A percentile compares a stretch with the other conserved stretches of the same genome.
phyloP scores from a whole-genome alignment of 2,888 invertebrate genomes.

The Chymomyza fuscimana region DNA sequence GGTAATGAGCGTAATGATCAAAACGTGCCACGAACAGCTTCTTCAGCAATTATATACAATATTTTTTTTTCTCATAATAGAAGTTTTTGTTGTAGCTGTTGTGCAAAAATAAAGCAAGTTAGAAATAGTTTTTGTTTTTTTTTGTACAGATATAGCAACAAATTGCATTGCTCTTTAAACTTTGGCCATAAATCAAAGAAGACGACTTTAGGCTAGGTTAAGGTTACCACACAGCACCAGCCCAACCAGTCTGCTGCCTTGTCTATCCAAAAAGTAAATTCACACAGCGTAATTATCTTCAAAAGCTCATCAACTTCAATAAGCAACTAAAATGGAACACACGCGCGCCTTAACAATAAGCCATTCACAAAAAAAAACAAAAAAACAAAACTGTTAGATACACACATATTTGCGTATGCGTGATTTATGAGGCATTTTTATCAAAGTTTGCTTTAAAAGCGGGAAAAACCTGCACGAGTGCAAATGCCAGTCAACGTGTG shows the following conservation, averaged over 20 bases:
- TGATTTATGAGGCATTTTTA: slow-evolving; percentile 67
- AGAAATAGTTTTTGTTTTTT: slow-evolving; percentile 21
- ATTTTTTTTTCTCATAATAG: background rate
- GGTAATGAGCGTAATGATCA: slow-evolving; percentile 65
- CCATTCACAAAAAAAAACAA: background rate
- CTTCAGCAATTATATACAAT: slow-evolving; percentile 28
- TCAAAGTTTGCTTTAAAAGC: slow-evolving; percentile 32
- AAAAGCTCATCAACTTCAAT: slow-evolving; percentile 41
- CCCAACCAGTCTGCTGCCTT: background rate
- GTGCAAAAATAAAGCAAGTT: slow-evolving; percentile 1
- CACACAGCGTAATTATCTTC: slow-evolving; percentile 22
- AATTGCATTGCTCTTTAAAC: slow-evolving; percentile 2
- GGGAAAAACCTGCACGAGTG: slow-evolving; percentile 59
- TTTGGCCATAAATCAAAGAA: slow-evolving; percentile 4
- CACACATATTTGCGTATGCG: slow-evolving; percentile 46
- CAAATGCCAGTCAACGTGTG: slow-evolving; percentile 30
- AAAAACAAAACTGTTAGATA: background rate
- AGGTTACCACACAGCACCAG: background rate
- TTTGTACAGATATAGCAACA: background rate
- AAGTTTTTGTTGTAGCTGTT: background rate
- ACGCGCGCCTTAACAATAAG: slow-evolving; percentile 20
- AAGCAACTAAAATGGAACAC: slow-evolving; percentile 47
- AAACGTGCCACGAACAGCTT: slow-evolving; percentile 62
- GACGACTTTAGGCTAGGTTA: background rate
- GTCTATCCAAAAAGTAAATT: background rate